phyloP scores from a whole-genome alignment of 2,888 invertebrate genomes.

The Conomelus anceps region DNA sequence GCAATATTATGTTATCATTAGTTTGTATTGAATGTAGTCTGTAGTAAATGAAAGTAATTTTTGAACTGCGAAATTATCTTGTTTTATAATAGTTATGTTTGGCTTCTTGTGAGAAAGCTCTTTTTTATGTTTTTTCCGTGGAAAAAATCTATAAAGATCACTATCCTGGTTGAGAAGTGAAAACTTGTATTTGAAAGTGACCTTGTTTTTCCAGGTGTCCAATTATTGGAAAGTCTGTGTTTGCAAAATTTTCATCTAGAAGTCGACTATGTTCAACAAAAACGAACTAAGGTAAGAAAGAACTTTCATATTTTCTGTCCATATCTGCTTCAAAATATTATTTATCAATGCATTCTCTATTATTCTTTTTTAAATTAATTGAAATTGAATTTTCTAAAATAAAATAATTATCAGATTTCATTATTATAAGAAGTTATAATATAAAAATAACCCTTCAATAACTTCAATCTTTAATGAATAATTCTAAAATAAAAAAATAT shows the following conservation, averaged over 20 bases:
- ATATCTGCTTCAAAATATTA: background rate
- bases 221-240: conserved; percentile 53
- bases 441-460: too few species aligned
- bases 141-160: too few species aligned
- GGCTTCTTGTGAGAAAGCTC: too few species aligned
- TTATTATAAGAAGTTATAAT: background rate
- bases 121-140: too few species aligned
- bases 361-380: background rate
- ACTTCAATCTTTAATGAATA: background rate
- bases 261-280: conserved; percentile 40
- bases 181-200: conserved; percentile 2
- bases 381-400: background rate
- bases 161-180: conserved; percentile 1
- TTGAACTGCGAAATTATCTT: too few species aligned
- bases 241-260: conserved; percentile 64
- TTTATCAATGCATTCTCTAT: background rate
- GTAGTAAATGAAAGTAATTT: too few species aligned
- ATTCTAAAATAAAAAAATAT: background rate
- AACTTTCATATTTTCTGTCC: background rate
- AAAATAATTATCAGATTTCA: background rate
- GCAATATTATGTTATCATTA: too few species aligned
- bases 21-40: too few species aligned
- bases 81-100: too few species aligned
- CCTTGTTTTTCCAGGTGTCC: conserved; percentile 45
- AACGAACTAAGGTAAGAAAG: conserved; percentile 32